Base-by-base conservation (phyloP, 2,888 invertebrate species). In the Gastrophysa polygoni region DNA sequence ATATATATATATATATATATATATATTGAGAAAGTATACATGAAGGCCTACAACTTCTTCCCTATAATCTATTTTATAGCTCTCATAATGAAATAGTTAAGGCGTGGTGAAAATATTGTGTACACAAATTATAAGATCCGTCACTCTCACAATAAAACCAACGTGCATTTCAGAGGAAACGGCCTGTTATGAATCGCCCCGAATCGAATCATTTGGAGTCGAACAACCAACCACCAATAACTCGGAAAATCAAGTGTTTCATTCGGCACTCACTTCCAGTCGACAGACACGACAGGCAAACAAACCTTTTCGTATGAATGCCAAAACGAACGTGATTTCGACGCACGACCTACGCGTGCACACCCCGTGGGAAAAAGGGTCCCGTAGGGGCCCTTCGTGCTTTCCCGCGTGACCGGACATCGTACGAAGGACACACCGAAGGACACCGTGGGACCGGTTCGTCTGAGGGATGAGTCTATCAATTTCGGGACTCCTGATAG, bases 351-450 rank as follows among this genome's bases (percentile, higher is more conserved):
- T 62, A 66, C 71, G 69, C 71, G 71, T 71, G 72, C 51, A 62
- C 63, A 67, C 69, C 72, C 72, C 73, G 73, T 73, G 73, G 73
- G 73, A 73, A 73, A 52, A 54, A 44, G 43, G 44, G 24, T 2
- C 16, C 54, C 54, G 21, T 16, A 14, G 14, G n/a, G 38, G 14
- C 38, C 14, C 14, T 11, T 3, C 38, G n/a, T 14, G 11, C 14
- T 54, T 43, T 17, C 38, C 24, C 29, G 20, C 34, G 34, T 38
- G 38, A 52, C 34, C 38, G 21, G 34, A 14, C 21, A 29, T 32
- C n/a, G 38, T 38, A 28, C 34, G n/a, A 21, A 52, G 38, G 52
- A 21, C 16, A 4, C 38, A 38, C 38, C n/a, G 38, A 14, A 38
- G 38, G 29, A 11, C 14, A 38, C 38, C 38, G 38, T 38, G 38